A percentile compares a stretch with the other conserved stretches of the same genome.
Conservation (phyloP, 2,888 invertebrate species). For the Drosophila pegasa region DNA sequence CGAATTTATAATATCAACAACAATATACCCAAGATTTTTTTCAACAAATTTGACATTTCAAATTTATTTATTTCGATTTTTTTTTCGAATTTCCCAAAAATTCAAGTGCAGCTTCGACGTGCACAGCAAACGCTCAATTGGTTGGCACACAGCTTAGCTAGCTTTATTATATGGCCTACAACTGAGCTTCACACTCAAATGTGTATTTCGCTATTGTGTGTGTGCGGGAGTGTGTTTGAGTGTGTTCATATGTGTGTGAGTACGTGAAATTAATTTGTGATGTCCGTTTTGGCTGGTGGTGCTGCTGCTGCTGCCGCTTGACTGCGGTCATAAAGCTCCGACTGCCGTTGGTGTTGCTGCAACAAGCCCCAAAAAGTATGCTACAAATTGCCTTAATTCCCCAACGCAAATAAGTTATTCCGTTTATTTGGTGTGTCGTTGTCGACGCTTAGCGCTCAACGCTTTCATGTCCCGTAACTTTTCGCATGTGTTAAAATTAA, state of each 20-base stretch:
- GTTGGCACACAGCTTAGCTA: conserved; percentile 3
- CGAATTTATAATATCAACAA: neutral
- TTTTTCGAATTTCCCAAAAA: neutral
- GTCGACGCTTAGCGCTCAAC: conserved; percentile 48
- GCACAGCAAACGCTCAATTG: neutral
- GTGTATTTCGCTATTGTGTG: neutral
- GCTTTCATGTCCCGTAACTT: conserved; percentile 60
- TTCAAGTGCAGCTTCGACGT: neutral
- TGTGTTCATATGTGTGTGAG: conserved; percentile 15
- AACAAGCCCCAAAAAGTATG: conserved; percentile 56
- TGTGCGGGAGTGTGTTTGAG: neutral
- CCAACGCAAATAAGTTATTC: conserved; percentile 68
- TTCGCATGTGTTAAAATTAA: conserved; percentile 70
- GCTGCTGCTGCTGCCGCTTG: conserved; percentile 24
- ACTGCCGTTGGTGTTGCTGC: conserved; percentile 14
- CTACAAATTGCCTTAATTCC: conserved; percentile 73
- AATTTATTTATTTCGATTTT: neutral
- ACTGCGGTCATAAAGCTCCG: conserved; percentile 41
- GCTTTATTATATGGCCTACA: conserved; percentile 29
- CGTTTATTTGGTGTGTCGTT: conserved; percentile 55
- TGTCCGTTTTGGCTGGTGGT: conserved; percentile 39
- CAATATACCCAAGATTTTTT: neutral
- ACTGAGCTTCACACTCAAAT: neutral
- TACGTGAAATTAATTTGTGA: conserved; percentile 65
- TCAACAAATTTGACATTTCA: neutral